These are phyloP conservation scores for Diorhabda sublineata DNA, from an alignment of 1,140 invertebrate species.

Conservation along the genomic window DNA sequence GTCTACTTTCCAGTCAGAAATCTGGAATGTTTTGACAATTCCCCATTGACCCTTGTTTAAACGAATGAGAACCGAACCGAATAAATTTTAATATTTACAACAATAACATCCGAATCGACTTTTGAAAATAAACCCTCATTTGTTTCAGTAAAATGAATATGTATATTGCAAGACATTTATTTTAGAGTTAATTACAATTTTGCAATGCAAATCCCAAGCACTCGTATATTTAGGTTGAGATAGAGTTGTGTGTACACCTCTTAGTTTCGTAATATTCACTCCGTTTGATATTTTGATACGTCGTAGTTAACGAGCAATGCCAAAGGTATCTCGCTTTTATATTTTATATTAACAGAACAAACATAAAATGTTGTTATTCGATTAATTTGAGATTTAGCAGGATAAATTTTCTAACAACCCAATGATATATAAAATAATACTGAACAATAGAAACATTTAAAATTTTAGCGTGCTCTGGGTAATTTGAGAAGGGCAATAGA, in stretches of 20 bases:
- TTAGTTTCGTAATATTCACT: constrained; percentile 7
- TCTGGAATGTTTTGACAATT: too few species aligned
- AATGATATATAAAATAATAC: too few species aligned
- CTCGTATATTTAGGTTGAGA: constrained; percentile 32
- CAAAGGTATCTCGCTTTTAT: too few species aligned
- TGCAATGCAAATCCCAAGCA: constrained; percentile 32
- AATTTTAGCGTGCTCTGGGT: too few species aligned
- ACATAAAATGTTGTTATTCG: too few species aligned
- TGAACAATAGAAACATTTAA: too few species aligned
- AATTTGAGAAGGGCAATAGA: too few species aligned
- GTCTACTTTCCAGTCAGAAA: too few species aligned
- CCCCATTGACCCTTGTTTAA: too few species aligned
- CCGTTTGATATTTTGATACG: constrained; percentile 27
- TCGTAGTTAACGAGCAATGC: neutral
- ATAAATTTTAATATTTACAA: neutral
- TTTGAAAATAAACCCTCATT: constrained; percentile 29
- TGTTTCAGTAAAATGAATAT: constrained; percentile 31
- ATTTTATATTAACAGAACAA: too few species aligned
- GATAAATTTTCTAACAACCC: too few species aligned
- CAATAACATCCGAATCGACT: constrained; percentile 26
- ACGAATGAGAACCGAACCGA: neutral
- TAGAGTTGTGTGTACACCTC: constrained; percentile 21
- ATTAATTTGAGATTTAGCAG: too few species aligned
- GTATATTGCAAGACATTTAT: constrained; percentile 31
- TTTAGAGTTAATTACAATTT: constrained; percentile 34